Percentiles rank a stretch among this genome's conserved stretches.
Evolutionary conservation across 2,113 vertebrate species (phyloP).

Genomic region (Psilopsiagon aurifrons): DNA sequence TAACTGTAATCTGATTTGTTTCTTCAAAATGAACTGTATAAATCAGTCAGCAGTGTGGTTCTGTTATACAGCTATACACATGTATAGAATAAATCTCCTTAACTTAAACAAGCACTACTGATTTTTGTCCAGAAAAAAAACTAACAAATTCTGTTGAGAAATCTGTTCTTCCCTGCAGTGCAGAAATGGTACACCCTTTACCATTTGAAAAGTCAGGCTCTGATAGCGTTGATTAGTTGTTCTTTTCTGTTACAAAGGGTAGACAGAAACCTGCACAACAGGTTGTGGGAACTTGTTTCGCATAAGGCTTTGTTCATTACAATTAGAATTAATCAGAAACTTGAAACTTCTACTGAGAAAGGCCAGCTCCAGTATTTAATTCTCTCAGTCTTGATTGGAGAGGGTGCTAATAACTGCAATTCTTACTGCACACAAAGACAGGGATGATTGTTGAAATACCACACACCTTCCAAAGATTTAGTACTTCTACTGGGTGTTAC

Average conservation of each 20-base stretch:
- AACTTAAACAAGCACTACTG: neutral
- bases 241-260: slow-evolving; percentile 22
- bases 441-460: neutral
- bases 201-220: neutral
- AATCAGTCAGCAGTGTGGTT: neutral
- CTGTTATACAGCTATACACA: neutral
- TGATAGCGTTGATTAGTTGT: neutral
- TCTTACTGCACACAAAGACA: neutral
- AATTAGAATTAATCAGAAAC: slow-evolving; percentile 53
- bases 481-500: neutral
- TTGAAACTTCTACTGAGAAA: slow-evolving; percentile 22
- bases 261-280: slow-evolving; percentile 29
- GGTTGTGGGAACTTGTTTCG: slow-evolving; percentile 30
- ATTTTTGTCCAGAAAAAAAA: neutral
- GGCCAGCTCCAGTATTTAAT: neutral
- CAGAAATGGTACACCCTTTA: neutral
- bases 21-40: neutral
- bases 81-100: neutral
- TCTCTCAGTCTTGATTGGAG: neutral
- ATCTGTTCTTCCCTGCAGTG: neutral
- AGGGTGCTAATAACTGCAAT: neutral
- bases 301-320: slow-evolving; percentile 15
- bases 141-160: neutral
- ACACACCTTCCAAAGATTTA: neutral
- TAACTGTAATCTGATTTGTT: neutral